These are phyloP conservation scores for Heliconius cydno DNA, from an alignment of 2,888 invertebrate genomes.

Conservation along the genomic window DNA sequence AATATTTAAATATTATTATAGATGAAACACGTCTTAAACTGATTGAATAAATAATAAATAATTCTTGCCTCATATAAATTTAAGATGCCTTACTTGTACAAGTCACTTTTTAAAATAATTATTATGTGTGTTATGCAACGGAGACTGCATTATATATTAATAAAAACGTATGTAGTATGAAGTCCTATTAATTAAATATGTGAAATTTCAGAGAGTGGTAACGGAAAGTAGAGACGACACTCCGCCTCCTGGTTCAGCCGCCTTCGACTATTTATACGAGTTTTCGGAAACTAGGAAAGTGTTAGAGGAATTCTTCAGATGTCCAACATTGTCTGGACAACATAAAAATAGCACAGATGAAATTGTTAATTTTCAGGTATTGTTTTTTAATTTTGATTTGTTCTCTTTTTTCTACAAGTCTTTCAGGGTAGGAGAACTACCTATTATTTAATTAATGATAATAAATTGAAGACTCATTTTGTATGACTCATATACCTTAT, in stretches of 20 bases:
- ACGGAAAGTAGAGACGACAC: slow-evolving; percentile 77
- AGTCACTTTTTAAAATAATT: too few relatives aligned
- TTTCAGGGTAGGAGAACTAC: too few relatives aligned
- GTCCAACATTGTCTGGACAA: slow-evolving; percentile 83
- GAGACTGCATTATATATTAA: too few relatives aligned
- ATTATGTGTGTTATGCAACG: too few relatives aligned
- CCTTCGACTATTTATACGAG: slow-evolving; percentile 95
- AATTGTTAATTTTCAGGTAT: slow-evolving; percentile 77
- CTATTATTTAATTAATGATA: too few relatives aligned
- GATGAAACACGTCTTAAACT: not conserved
- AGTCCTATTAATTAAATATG: not conserved
- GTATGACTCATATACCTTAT: too few relatives aligned
- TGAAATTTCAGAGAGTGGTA: slow-evolving; percentile 71
- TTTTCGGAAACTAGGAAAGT: slow-evolving; percentile 96
- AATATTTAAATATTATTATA: not conserved
- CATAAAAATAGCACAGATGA: slow-evolving; percentile 69
- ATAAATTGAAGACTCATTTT: too few relatives aligned
- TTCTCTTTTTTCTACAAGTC: not conserved
- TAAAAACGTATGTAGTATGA: not conserved
- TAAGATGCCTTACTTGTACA: too few relatives aligned
- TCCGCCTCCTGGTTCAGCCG: slow-evolving; percentile 80
- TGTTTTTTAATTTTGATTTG: not conserved
- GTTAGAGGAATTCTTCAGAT: slow-evolving; percentile 95
- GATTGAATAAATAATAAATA: too few relatives aligned
- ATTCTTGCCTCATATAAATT: too few relatives aligned